Conservation (phyloP, 2,113 vertebrate species). For the Oreochromis spilurus region DNA sequence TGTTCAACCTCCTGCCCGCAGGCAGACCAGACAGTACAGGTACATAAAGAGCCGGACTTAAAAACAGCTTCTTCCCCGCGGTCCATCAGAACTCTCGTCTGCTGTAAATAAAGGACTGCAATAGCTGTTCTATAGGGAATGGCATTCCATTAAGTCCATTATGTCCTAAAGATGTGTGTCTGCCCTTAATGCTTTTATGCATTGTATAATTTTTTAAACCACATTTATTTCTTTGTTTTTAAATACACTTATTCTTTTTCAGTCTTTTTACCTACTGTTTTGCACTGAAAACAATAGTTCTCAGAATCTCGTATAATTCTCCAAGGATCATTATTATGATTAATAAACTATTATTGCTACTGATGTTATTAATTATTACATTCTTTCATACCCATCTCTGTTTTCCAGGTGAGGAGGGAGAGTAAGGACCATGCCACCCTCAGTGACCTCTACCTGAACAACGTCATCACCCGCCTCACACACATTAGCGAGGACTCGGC, state of each 20-base stretch:
- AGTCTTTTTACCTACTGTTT: neutral
- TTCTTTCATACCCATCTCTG: neutral
- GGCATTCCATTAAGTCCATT: neutral
- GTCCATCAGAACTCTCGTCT: neutral
- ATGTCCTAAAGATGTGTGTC: neutral
- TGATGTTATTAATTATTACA: neutral
- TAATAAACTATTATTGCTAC: neutral
- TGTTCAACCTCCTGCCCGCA: neutral
- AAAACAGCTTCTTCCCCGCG: neutral
- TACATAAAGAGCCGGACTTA: neutral
- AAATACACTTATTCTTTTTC: neutral
- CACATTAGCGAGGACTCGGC: conserved; percentile 98
- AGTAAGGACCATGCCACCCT: conserved; percentile 96
- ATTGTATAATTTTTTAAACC: neutral
- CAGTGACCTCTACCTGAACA: conserved; percentile 98
- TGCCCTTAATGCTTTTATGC: neutral
- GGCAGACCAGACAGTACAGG: neutral
- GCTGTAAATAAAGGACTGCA: neutral
- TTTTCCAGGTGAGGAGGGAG: conserved; percentile 87
- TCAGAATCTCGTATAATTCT: neutral
- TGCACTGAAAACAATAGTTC: neutral
- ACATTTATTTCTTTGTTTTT: neutral
- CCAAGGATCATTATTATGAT: neutral
- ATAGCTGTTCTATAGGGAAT: neutral
- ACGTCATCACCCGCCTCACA: conserved; percentile 94